A percentile compares a stretch with the other conserved stretches of the same genome.
phyloP scores from a whole-genome alignment of 2,797 vertebrate species.

The Ctenopoma multispine region DNA sequence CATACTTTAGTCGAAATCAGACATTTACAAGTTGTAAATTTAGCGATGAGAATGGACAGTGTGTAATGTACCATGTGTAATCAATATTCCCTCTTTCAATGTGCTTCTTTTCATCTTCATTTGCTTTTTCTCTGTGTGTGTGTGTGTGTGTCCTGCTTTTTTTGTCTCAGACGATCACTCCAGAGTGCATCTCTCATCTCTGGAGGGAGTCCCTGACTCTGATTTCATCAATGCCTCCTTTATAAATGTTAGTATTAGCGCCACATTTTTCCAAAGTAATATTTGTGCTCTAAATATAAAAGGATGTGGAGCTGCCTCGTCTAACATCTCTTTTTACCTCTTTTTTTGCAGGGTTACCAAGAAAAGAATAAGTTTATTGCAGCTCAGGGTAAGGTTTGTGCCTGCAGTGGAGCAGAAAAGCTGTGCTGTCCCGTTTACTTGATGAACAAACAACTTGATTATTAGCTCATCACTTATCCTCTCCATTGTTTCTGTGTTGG shows the following conservation, averaged over 20 bases:
- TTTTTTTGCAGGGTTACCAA: constrained; percentile 90
- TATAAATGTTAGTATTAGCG: constrained; percentile 91
- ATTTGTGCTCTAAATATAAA: neutral
- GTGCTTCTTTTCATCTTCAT: neutral
- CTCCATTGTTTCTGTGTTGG: constrained; percentile 33
- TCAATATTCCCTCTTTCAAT: neutral
- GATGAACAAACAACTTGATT: neutral
- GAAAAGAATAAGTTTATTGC: constrained; percentile 99
- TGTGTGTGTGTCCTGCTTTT: neutral
- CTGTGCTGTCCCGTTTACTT: neutral
- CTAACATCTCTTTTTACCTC: neutral
- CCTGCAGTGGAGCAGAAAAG: neutral
- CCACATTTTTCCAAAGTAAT: constrained; percentile 1
- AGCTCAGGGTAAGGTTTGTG: constrained; percentile 89
- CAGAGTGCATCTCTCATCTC: constrained; percentile 92
- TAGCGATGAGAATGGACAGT: neutral
- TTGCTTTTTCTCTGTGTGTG: neutral
- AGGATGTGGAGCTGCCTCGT: neutral
- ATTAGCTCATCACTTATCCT: constrained; percentile 3
- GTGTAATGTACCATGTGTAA: neutral
- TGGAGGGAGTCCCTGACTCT: constrained; percentile 97
- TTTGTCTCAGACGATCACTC: constrained; percentile 93
- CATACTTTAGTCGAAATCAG: neutral
- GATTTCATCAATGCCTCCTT: constrained; percentile 99
- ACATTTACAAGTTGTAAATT: neutral